phyloP scores from a whole-genome alignment of 2,888 invertebrate genomes.

The Pardosa pseudoannulata region DNA sequence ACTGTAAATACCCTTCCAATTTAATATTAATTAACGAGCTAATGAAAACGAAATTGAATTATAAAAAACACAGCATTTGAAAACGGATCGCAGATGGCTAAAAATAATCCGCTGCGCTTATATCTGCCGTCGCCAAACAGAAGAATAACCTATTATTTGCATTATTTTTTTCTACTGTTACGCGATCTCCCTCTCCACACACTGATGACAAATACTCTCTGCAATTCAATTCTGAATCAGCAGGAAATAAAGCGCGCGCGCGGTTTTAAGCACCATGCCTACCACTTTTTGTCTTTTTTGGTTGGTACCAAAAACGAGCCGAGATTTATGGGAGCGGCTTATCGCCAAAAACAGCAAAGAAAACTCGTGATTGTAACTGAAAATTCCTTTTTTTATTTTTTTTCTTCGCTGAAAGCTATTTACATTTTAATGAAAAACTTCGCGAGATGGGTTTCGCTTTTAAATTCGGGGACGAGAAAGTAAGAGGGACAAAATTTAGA shows the following conservation, averaged over 20 bases:
- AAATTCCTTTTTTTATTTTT: no score
- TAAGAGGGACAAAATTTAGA: no score
- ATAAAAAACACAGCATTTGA: no score
- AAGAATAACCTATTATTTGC: no score
- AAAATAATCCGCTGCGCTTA: no score
- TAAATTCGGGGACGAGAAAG: background rate
- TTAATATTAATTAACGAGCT: no score
- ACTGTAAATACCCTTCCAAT: no score
- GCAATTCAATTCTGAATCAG: slow-evolving; percentile 42
- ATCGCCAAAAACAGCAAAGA: background rate
- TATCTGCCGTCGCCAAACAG: no score
- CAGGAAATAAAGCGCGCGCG: slow-evolving; percentile 34
- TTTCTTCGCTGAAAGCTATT: background rate
- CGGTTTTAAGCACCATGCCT: background rate
- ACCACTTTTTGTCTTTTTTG: no score
- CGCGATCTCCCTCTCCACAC: background rate
- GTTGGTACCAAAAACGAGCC: background rate
- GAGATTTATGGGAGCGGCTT: background rate
- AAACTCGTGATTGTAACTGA: background rate
- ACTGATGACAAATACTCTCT: slow-evolving; percentile 23
- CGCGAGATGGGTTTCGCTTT: background rate
- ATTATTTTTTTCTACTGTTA: no score
- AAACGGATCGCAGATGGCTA: no score
- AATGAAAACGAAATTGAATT: no score
- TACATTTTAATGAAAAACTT: background rate